Evolutionary conservation across 1,140 invertebrate species (phyloP).

Genomic region (Trypoxylus dichotomus): DNA sequence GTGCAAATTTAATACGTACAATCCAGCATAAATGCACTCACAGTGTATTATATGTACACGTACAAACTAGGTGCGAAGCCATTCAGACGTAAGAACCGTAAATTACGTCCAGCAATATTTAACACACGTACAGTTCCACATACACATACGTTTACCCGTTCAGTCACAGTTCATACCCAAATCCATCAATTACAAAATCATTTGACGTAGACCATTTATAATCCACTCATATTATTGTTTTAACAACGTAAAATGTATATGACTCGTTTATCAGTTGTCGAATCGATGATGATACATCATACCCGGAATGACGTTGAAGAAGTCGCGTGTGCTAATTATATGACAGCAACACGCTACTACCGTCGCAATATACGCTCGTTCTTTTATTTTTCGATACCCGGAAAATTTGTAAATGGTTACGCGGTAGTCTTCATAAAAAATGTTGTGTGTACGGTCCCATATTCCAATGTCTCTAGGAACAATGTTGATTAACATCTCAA

Average conservation of each 20-base stretch:
- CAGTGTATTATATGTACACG: neutral
- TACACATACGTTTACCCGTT: neutral
- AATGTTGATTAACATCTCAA: too few species aligned
- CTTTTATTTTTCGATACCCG: neutral
- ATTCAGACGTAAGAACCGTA: constrained; percentile 5
- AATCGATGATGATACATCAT: constrained; percentile 8
- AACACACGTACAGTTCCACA: neutral
- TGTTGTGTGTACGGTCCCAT: too few species aligned
- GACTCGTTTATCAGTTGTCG: constrained; percentile 20
- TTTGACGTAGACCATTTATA: constrained; percentile 19
- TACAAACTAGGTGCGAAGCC: neutral
- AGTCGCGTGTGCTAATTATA: constrained; percentile 4
- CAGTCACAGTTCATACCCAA: neutral
- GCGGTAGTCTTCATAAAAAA: neutral
- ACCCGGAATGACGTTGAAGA: neutral
- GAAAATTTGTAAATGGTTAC: neutral
- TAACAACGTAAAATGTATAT: constrained; percentile 6
- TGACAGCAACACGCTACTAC: neutral
- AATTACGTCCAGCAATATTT: constrained; percentile 8
- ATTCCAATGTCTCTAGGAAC: too few species aligned
- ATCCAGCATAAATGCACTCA: neutral
- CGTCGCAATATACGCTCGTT: neutral
- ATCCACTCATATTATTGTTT: constrained; percentile 16
- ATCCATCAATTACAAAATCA: constrained; percentile 15
- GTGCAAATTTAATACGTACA: too few species aligned